phyloP scores from a whole-genome alignment of 2,888 invertebrate species.

The Coremacera marginata region DNA sequence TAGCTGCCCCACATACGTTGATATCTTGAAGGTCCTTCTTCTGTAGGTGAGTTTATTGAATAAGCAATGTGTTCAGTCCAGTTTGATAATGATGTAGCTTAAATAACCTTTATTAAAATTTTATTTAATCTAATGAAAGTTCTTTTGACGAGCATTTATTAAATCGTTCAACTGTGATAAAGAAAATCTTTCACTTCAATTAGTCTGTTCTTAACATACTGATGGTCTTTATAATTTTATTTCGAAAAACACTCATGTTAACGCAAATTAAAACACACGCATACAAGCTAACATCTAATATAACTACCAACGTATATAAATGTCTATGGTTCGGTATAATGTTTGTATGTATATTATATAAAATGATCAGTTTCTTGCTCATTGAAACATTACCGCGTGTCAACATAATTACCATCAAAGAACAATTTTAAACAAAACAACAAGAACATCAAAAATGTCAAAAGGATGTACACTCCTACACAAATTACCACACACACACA shows the following conservation, averaged over 20 bases:
- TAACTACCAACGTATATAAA: neutral
- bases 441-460: slow-evolving; percentile 21
- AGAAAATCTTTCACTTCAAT: slow-evolving; percentile 37
- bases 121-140: neutral
- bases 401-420: slow-evolving; percentile 36
- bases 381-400: slow-evolving; percentile 31
- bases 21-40: too few relatives aligned
- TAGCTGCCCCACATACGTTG: neutral
- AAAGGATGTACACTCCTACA: slow-evolving; percentile 2
- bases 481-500: neutral
- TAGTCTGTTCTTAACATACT: slow-evolving; percentile 4
- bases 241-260: neutral
- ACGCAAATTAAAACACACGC: neutral
- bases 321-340: slow-evolving; percentile 13
- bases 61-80: neutral
- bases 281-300: neutral
- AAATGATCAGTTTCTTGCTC: slow-evolving; percentile 30
- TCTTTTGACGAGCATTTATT: slow-evolving; percentile 7
- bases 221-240: neutral
- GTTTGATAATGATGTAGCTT: too few relatives aligned
- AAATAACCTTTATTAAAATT: too few relatives aligned
- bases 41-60: neutral
- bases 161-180: slow-evolving; percentile 25
- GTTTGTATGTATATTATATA: slow-evolving; percentile 1
- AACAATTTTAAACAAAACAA: slow-evolving; percentile 23